Evolutionary conservation across 2,113 vertebrate genomes (phyloP), one percentile per base, ranked within the genome.

Genomic region (Uria aalge): DNA sequence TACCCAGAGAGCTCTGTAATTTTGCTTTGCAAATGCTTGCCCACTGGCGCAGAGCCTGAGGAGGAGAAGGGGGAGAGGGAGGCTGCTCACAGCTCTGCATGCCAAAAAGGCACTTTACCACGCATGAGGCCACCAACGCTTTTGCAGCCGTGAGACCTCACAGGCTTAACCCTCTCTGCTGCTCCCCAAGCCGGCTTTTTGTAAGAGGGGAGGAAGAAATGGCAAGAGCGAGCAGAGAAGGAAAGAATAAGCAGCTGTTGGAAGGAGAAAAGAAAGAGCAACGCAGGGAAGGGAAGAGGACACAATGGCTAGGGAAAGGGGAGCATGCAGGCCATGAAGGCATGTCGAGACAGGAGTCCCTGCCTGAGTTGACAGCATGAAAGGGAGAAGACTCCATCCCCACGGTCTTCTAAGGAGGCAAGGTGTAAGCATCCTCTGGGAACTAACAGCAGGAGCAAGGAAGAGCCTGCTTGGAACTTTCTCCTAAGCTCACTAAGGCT

Each of bases 1-100:
- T 90, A 95, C 86, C 92, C 95, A 62, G 86, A 95, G 91, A 88
- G 84, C 91, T 95, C 92, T 95, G 92, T 95, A 97, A 97, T 97
- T 96, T 96, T 87, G 64, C 92, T 95, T 88, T 85, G 77, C 91
- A 96, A 91, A 96, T 85, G 84, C 94, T 91, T 87, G 80, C 94
- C 96, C 18, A 2, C 59, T 97, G 97, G 95, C 94, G 4, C 50
- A 57, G 47, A 91, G 95, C 92, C 91, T 34, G 84, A 94, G 86
- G 90, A 96, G 72, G 73, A 85, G 73, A 92, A 88, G 47, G 36
- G 78, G 74, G 81, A 96, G 90, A 90, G 57, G 59, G 53, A 82
- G 57, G 80, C 53, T 76, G 86, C 56, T 94, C 50, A 57, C 57
- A 89, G 86, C 71, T 93, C 90, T 77, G 94, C 85, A 93, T 95